phyloP scores from a whole-genome alignment of 2,888 invertebrate genomes.

The Drosophila antonietae region DNA sequence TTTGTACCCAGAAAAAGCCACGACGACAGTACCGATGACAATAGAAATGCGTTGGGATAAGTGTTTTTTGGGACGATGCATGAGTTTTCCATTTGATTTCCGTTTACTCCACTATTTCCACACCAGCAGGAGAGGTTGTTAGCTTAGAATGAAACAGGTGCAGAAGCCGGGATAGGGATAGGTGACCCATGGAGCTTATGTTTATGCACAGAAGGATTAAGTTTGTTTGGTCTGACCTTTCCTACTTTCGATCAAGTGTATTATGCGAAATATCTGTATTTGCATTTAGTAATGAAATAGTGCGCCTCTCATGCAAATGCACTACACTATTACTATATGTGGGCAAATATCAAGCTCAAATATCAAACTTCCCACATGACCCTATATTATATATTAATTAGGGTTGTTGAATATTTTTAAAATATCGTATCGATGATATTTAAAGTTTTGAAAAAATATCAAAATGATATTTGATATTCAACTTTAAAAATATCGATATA shows the following conservation, averaged over 20 bases:
- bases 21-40: conserved; percentile 66
- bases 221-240: conserved; percentile 56
- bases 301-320: conserved; percentile 7
- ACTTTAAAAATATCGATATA: too few relatives aligned
- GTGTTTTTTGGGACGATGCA: conserved; percentile 66
- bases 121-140: conserved; percentile 8
- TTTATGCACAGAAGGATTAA: conserved; percentile 74
- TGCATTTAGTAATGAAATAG: conserved; percentile 58
- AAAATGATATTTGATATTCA: too few relatives aligned
- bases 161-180: not conserved
- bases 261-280: conserved; percentile 65
- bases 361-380: not conserved
- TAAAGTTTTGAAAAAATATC: too few relatives aligned
- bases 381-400: not conserved
- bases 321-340: conserved; percentile 5
- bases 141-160: conserved; percentile 18
- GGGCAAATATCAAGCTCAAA: not conserved
- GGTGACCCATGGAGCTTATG: conserved; percentile 52
- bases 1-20: conserved; percentile 57
- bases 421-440: too few relatives aligned
- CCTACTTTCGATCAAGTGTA: conserved; percentile 15
- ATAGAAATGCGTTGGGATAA: conserved; percentile 76
- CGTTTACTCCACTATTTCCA: conserved; percentile 65
- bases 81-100: conserved; percentile 81
- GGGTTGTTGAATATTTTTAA: too few relatives aligned